Percentiles rank a stretch among this genome's conserved stretches.
These are phyloP conservation scores for Dasysyrphus albostriatus DNA, from an alignment of 2,888 invertebrate species.

Conservation along the genomic window DNA sequence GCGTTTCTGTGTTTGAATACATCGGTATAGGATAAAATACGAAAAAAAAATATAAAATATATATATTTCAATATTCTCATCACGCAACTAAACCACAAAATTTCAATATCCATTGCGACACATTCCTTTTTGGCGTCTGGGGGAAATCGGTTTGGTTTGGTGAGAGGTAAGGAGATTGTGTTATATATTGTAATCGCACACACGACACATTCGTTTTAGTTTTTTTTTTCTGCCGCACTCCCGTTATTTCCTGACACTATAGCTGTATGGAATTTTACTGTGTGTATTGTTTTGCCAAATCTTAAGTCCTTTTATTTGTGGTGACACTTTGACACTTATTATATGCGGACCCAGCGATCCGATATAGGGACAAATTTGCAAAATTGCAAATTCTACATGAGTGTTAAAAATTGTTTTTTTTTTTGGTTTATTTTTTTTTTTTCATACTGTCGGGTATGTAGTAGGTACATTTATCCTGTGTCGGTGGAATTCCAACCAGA, in stretches of 20 bases:
- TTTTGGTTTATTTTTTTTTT: slow-evolving; percentile 1
- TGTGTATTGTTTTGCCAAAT: slow-evolving; percentile 71
- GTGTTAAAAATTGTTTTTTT: slow-evolving; percentile 61
- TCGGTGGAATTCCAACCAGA: slow-evolving; percentile 18
- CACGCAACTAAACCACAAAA: slow-evolving; percentile 70
- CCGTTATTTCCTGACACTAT: slow-evolving; percentile 21
- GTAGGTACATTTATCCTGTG: slow-evolving; percentile 36
- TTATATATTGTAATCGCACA: slow-evolving; percentile 30
- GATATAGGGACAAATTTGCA: slow-evolving; percentile 69
- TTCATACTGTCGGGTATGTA: not conserved
- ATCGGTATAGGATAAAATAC: not conserved
- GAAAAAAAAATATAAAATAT: slow-evolving; percentile 2
- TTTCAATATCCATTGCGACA: slow-evolving; percentile 74
- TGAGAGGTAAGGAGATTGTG: too few species aligned
- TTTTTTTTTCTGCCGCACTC: slow-evolving; percentile 25
- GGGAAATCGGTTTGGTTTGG: not conserved
- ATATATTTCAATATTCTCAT: slow-evolving; percentile 63
- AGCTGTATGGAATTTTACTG: slow-evolving; percentile 26
- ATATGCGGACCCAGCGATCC: slow-evolving; percentile 70
- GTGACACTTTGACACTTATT: slow-evolving; percentile 75
- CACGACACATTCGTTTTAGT: slow-evolving; percentile 45
- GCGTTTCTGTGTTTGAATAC: slow-evolving; percentile 42
- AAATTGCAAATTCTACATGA: slow-evolving; percentile 71
- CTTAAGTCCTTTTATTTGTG: slow-evolving; percentile 68
- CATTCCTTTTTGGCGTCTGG: slow-evolving; percentile 43